Evolutionary conservation across 2,888 invertebrate species (phyloP), one percentile per base, ranked within the genome.

Genomic region (Resseliella maxima): DNA sequence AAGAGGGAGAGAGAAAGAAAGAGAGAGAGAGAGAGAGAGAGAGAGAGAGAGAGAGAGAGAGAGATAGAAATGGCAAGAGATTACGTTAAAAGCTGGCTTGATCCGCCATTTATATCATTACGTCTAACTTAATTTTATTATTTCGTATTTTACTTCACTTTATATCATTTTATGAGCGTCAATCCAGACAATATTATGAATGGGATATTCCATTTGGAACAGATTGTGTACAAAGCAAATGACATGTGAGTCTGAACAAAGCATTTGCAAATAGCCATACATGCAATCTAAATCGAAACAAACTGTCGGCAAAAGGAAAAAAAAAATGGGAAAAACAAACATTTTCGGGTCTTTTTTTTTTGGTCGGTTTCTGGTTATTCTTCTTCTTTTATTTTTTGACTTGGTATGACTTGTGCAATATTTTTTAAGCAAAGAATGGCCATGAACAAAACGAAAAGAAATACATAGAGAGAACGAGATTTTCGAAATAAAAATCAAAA

Each of bases 121-220:
- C 72, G 72, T 72, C 72, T 72, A 72, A 72, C 72, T 72, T 31
- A 72, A 72, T 72, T 72, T 72, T 72, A 72, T 72, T 72, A n/a
- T n/a, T 72, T 72, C 72, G 72, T 15, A 72, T 72, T 72, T 72
- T 35, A n/a, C 72, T 72, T 35, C 31, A 31, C 31, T 72, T 72
- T 72, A 31, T 72, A 72, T 72, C 72, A 72, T 72, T 72, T 72
- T 31, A 72, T n/a, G 72, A 72, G 59, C 59, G 59, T 59, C 59
- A 59, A 59, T 59, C 59, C 59, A 59, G 72, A 72, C 72, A 31
- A n/a, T 72, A 72, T 31, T 31, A 31, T 72, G 72, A 72, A 72
- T 72, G 72, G 72, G 35, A 72, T 72, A 72, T 72, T 27, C 72
- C 72, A 72, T 72, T 72, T 72, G 72, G 72, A 72, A 72, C 72